Conservation (phyloP, 2,113 vertebrate genomes). For the Microcebus griseorufus region DNA sequence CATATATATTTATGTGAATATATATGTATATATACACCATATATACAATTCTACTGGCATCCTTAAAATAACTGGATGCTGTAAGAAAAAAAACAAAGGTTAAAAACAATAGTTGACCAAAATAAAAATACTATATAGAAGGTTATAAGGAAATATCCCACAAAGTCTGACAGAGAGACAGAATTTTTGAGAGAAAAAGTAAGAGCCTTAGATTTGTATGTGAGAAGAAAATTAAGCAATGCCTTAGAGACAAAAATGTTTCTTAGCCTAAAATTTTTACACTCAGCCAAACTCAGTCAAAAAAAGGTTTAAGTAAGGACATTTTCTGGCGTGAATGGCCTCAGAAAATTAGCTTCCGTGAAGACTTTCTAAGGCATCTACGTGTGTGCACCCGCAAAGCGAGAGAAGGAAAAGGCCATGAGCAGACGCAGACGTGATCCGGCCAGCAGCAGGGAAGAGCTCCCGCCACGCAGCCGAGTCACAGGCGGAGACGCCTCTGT, state of each 20-base stretch:
- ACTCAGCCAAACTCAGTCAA: neutral
- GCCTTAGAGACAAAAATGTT: neutral
- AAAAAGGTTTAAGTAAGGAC: neutral
- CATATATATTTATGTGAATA: neutral
- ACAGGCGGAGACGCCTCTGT: neutral
- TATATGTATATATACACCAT: neutral
- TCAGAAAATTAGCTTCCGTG: neutral
- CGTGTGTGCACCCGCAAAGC: neutral
- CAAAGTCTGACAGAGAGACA: neutral
- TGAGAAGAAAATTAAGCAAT: neutral
- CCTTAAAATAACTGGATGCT: neutral
- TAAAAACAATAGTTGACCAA: neutral
- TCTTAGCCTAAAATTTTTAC: conserved; percentile 18
- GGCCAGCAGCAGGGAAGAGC: neutral
- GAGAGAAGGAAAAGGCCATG: neutral
- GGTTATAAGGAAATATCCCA: neutral
- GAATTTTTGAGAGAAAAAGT: neutral
- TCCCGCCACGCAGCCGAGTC: neutral
- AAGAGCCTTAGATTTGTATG: neutral
- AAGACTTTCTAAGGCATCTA: neutral
- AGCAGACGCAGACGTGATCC: neutral
- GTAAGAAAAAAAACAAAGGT: neutral
- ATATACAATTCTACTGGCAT: neutral
- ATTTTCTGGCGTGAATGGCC: neutral
- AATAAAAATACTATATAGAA: neutral